phyloP scores from a whole-genome alignment of 30 jellyfish, hydroid and myxozoan species.

The Aurelia sp. region DNA sequence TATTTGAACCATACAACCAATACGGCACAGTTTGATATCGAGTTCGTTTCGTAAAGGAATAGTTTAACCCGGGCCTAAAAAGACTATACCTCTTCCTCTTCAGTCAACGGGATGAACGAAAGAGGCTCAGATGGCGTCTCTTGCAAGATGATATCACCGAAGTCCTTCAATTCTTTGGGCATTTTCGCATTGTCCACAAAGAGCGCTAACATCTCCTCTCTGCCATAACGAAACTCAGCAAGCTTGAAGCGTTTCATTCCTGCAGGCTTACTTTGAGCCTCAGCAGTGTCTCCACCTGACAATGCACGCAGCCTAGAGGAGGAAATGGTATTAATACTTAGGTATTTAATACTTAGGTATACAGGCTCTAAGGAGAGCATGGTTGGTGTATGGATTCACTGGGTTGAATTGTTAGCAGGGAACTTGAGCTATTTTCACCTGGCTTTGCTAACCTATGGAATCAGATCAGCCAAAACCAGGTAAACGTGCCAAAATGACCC shows the following conservation, averaged over 20 bases:
- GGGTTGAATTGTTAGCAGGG: too few relatives aligned
- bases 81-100: conserved; percentile 94
- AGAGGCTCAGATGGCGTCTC: conserved; percentile 88
- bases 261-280: conserved; percentile 79
- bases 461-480: too few relatives aligned
- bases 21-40: too few relatives aligned
- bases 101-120: conserved; percentile 87
- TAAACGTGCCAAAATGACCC: too few relatives aligned
- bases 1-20: too few relatives aligned
- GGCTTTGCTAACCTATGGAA: too few relatives aligned
- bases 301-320: conserved; percentile 92
- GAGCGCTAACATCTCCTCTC: conserved; percentile 98
- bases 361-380: too few relatives aligned
- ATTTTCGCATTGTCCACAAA: conserved; percentile 59
- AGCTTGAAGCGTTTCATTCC: conserved; percentile 83
- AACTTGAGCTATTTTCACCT: too few relatives aligned
- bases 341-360: too few relatives aligned
- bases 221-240: conserved; percentile 99
- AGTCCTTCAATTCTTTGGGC: conserved; percentile 87
- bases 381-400: too few relatives aligned
- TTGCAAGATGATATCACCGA: conserved; percentile 84
- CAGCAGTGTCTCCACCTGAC: conserved; percentile 89
- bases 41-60: too few relatives aligned
- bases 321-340: neutral
- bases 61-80: too few relatives aligned